Percentiles rank a stretch among this genome's conserved stretches.
Evolutionary conservation across 2,888 invertebrate genomes (phyloP).

Genomic region (Apamea anceps): DNA sequence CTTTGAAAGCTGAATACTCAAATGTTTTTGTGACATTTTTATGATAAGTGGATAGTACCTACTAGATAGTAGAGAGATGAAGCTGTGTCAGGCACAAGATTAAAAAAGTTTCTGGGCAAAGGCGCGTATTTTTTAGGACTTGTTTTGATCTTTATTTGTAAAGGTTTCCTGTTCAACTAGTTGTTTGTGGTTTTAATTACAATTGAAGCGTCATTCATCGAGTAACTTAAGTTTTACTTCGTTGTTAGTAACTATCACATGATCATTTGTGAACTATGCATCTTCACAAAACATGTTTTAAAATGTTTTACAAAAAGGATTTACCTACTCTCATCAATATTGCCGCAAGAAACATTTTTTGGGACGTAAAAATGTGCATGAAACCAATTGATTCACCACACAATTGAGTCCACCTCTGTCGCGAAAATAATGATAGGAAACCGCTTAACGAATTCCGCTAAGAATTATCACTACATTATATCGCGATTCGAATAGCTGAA

Average conservation of each 20-base stretch:
- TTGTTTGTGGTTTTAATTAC: constrained; percentile 21
- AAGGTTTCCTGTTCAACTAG: constrained; percentile 11
- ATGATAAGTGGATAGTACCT: background rate
- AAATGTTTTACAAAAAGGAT: background rate
- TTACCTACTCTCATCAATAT: background rate
- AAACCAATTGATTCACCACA: background rate
- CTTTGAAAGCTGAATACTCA: background rate
- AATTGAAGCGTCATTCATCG: background rate
- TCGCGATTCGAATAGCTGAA: too few relatives aligned
- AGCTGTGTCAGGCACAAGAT: constrained; percentile 9
- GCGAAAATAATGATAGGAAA: too few relatives aligned
- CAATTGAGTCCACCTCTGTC: too few relatives aligned
- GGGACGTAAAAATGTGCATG: too few relatives aligned
- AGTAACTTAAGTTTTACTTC: background rate
- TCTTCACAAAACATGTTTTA: background rate
- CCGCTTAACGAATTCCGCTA: too few relatives aligned
- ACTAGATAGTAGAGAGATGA: background rate
- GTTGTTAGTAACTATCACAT: background rate
- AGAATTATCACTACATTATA: too few relatives aligned
- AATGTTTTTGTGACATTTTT: constrained; percentile 8
- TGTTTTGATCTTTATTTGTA: background rate
- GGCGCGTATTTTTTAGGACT: background rate
- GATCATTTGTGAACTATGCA: background rate
- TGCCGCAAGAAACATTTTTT: background rate
- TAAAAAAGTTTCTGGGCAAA: constrained; percentile 24